Base-by-base conservation (phyloP, 1,140 invertebrate genomes). In the Drosophila malerkotliana region DNA sequence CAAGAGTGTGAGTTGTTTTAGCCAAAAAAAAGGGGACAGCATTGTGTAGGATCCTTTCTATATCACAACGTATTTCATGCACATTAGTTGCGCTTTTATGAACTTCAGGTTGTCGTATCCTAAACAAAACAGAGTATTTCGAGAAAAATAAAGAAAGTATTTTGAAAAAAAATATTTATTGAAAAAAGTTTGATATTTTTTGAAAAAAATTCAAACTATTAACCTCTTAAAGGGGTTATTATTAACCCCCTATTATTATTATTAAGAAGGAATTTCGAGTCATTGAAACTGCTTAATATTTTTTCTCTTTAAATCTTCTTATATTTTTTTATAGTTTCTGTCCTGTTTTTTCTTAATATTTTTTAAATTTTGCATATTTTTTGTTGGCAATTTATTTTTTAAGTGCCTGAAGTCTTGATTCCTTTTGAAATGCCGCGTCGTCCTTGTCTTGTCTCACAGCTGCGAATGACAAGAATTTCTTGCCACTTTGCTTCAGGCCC, bases 1-100 rank as follows among this genome's bases (percentile, higher is more conserved):
- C 41, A 28, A 39, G 9, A 26, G 12, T 44, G 48, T 21, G 7
- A 55, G 51, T 24, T 14, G 39, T 41, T 47, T 41, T 41, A 14
- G 34, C 14, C 21, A 26, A 60, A 52, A 51, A 12, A 15, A 10
- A 21, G 10, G 18, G 57, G 34, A 62, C 18, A 34, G 26, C 45
- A 64, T 15, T 61, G 56, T 61, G 47, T 71, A 41, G 10, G 10
- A 37, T 10, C 39, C 1, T 56, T 32, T 74, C 51, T 53, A 56
- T 76, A 78, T 82, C 62, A 82, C 76, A 75, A 82, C 72, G 79
- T 87, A 88, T 79, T 82, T 82, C 77, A 88, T 88, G 82, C 82
- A 87, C 83, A 87, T 87, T 87, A 87, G 82, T 88, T 88, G 83
- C 78, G 82, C 82, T 87, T 78, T 87, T 88, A 87, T 87, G 82